A percentile compares a stretch with the other conserved stretches of the same genome.
phyloP scores from a whole-genome alignment of 2,888 invertebrate genomes.

The Sarcophaga variegata region DNA sequence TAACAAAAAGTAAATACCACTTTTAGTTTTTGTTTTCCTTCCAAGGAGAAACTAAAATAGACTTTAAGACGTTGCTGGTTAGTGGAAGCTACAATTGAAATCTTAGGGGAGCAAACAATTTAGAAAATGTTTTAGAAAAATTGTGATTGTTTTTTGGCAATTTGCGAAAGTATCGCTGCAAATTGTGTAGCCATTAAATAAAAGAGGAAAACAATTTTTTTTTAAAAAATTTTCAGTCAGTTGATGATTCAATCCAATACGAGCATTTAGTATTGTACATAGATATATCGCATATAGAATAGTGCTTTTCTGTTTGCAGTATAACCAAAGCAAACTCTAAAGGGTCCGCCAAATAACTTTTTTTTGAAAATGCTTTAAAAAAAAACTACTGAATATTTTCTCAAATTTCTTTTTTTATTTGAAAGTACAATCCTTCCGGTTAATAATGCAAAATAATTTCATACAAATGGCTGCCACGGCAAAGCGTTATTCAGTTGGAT shows the following conservation, averaged over 20 bases:
- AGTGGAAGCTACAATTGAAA: slow-evolving; percentile 40
- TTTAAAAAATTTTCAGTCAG: not conserved
- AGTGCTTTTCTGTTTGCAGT: slow-evolving; percentile 21
- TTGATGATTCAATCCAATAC: slow-evolving; percentile 33
- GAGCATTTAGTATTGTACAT: not conserved
- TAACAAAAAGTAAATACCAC: slow-evolving; percentile 41
- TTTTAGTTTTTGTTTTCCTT: not conserved
- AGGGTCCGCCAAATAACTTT: no score
- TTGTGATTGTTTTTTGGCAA: slow-evolving; percentile 49
- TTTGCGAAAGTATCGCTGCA: slow-evolving; percentile 34
- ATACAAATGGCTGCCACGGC: no score
- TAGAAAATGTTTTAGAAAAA: slow-evolving; percentile 20
- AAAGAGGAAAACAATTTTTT: slow-evolving; percentile 13
- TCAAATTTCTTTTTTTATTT: no score
- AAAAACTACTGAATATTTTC: no score
- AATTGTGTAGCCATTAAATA: slow-evolving; percentile 3
- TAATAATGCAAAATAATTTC: no score
- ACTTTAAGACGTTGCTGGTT: slow-evolving; percentile 56
- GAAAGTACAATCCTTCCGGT: no score
- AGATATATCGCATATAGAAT: not conserved
- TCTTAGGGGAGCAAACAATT: slow-evolving; percentile 63
- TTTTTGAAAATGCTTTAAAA: no score
- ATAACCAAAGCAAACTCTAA: not conserved
- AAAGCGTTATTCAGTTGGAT: no score
- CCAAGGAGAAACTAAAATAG: slow-evolving; percentile 24